A percentile compares a stretch with the other conserved stretches of the same genome.
Evolutionary conservation across 2,888 invertebrate species (phyloP).

Genomic region (Clistopyga incitator): DNA sequence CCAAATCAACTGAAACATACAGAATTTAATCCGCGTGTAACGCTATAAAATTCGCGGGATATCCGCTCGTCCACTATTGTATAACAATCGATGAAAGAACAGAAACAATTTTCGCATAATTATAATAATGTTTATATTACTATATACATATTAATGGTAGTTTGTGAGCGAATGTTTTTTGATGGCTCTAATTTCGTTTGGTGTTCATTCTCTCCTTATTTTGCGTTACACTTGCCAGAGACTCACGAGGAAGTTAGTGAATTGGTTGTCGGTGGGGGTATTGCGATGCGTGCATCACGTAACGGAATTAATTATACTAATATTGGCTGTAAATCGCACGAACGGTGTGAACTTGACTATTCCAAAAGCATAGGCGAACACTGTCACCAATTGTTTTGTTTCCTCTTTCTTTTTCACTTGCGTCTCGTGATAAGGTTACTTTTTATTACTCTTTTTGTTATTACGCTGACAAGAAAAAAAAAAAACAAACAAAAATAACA

Average conservation of each 20-base stretch:
- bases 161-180: constrained; percentile 52
- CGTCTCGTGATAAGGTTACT: constrained; percentile 8
- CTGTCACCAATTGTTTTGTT: constrained; percentile 1
- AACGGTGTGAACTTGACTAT: constrained; percentile 14
- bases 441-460: constrained; percentile 17
- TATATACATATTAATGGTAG: constrained; percentile 65
- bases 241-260: constrained; percentile 16
- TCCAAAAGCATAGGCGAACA: constrained; percentile 11
- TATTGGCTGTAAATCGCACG: constrained; percentile 21
- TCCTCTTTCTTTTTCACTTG: background rate
- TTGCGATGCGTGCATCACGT: constrained; percentile 6
- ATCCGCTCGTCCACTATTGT: background rate
- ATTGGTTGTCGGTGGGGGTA: constrained; percentile 4
- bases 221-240: constrained; percentile 21
- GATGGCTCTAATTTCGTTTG: background rate
- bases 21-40: background rate
- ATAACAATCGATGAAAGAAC: background rate
- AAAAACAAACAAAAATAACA: constrained; percentile 13
- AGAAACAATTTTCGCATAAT: constrained; percentile 59
- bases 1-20: background rate
- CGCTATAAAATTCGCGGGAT: background rate
- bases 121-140: constrained; percentile 67
- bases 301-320: constrained; percentile 33
- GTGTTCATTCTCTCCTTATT: constrained; percentile 16
- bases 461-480: constrained; percentile 28